Evolutionary conservation across 92 coral and sea anemone genomes (phyloP), one percentile per base, ranked within the genome.

Genomic region (Muricea muricata): DNA sequence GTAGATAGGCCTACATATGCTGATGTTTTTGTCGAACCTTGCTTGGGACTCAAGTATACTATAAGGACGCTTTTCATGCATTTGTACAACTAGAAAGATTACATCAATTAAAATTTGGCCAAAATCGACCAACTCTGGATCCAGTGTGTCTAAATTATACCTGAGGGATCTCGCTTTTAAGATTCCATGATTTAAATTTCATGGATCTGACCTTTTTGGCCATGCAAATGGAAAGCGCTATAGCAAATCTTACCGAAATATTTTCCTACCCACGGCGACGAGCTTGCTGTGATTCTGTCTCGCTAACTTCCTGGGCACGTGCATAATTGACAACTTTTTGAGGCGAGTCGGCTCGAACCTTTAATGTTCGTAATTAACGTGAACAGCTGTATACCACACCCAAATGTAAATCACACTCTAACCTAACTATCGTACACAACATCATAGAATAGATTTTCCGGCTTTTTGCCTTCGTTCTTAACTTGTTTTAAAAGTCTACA

Each of bases 311-410:
- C 65, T 57, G 65, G 65, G 29, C 65, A 57, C 65, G 65, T 57
- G 65, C 65, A 57, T 4, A 57, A 10, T 57, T 24, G 10, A 14
- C 21, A 21, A 24, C 29, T 21, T 24, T 55, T 57, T 57, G 65
- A 57, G 25, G 65, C 25, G 65, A 21, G 21, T 57, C 65, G 4
- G 65, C 25, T 57, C 12, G 25, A 57, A 45, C 15, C 50, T 45
- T 45, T 9, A 45, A 8, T 45, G 65, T 28, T 57, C 25, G 21
- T 57, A 21, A 25, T 57, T 21, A 20, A 28, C 29, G 0, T 57
- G 65, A 57, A 57, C 65, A 57, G 31, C 65, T n/a, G 65, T 57
- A 57, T 21, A 29, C 65, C n/a, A n/a, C n/a, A n/a, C n/a, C n/a
- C n/a, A n/a, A n/a, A n/a, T n/a, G n/a, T n/a, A 57, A 28, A 32